These are phyloP conservation scores for Oreochromis aureus DNA, from an alignment of 2,113 vertebrate genomes.

Conservation along the genomic window DNA sequence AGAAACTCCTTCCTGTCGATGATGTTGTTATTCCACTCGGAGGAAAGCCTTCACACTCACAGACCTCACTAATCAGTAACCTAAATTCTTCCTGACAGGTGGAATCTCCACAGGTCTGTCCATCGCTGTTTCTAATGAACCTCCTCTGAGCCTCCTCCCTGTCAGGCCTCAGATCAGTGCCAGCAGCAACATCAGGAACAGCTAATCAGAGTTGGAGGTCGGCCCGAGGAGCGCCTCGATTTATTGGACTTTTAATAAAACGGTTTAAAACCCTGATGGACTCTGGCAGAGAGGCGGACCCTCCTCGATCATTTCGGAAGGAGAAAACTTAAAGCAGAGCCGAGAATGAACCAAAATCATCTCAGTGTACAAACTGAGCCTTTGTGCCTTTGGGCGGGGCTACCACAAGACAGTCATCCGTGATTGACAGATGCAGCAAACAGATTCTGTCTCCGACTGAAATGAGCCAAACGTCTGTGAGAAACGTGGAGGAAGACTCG, in stretches of 20 bases:
- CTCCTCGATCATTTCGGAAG: background rate
- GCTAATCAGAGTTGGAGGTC: background rate
- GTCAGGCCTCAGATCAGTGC: background rate
- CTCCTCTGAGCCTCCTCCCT: background rate
- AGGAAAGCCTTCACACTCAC: background rate
- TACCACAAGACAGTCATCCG: background rate
- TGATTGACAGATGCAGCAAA: background rate
- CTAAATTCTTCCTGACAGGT: background rate
- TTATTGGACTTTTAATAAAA: background rate
- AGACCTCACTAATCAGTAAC: background rate
- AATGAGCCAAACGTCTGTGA: background rate
- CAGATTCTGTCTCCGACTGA: background rate
- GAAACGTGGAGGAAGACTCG: background rate
- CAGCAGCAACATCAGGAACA: background rate
- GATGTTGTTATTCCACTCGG: background rate
- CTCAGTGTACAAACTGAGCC: background rate
- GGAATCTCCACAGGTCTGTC: background rate
- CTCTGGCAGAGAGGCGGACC: background rate
- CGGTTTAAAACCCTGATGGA: background rate
- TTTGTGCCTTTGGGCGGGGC: background rate
- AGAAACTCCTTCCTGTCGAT: background rate
- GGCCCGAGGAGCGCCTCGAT: background rate
- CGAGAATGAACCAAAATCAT: background rate
- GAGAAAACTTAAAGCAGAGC: background rate
- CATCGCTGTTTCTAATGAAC: slow-evolving; percentile 3